Base-by-base conservation (phyloP, 1,140 invertebrate species). In the Anthonomus grandis region DNA sequence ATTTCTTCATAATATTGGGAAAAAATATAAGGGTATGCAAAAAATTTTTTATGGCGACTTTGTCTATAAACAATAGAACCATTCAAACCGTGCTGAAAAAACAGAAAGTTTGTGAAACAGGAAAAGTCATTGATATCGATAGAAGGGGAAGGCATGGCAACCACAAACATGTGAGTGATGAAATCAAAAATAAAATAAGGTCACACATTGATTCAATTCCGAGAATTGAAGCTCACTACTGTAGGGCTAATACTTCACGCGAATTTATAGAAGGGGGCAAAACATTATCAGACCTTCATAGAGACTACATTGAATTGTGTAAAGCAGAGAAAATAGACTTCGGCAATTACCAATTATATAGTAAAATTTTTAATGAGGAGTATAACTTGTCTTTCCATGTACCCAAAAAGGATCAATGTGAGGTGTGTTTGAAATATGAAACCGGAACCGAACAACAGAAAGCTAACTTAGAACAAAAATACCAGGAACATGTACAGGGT, bases 351-450 rank as follows among this genome's bases (percentile, higher is more conserved):
- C 13, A 2, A 10, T 17, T 42, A 19, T 42, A 42, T 19, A 2
- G 3, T 9, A 15, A 3, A 2, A 42, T 42, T 2, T 42, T 42
- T 9, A 15, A 42, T 42, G 3, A 42, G 21, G 39, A 42, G 13
- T 42, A 17, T 9, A 42, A 42, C n/a, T n/a, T n/a, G n/a, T n/a
- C n/a, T n/a, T n/a, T n/a, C n/a, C n/a, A n/a, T n/a, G n/a, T n/a
- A n/a, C 3, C 39, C 39, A 42, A 42, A 9, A 42, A 42, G 21
- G 39, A 42, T 18, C 39, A 42, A 9, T 42, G 39, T 21, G 39
- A 42, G 9, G 10, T 42, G 2, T 42, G 39, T 18, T 2, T 42
- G 4, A 10, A 2, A 18, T 42, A 4, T 9, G 21, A 3, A 15
- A 2, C 4, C 21, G 2, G 13, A 13, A 42, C 15, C 12, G 3